phyloP scores from a whole-genome alignment of 2,113 vertebrate species.

The Theristicus caerulescens region DNA sequence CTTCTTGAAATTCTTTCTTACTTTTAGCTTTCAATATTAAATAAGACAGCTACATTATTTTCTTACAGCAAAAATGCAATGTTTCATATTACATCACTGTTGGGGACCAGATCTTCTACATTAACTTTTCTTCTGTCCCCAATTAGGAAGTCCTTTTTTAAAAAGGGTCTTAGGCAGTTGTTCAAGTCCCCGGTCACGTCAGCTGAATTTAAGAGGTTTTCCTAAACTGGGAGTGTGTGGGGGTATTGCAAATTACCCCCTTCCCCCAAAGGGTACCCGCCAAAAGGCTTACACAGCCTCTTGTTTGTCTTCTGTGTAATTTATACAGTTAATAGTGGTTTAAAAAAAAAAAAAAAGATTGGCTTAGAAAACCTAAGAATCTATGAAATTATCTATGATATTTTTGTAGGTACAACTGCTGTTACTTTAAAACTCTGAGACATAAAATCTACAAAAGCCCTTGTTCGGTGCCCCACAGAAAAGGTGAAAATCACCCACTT shows the following conservation, averaged over 20 bases:
- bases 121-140: not conserved
- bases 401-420: not conserved
- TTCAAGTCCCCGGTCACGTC: not conserved
- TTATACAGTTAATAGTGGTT: not conserved
- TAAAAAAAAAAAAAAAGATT: not conserved
- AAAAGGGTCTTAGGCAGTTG: not conserved
- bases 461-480: not conserved
- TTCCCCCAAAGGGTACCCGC: no score
- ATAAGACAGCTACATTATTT: not conserved
- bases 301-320: not conserved
- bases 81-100: not conserved
- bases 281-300: not conserved
- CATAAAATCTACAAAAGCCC: not conserved
- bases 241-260: not conserved
- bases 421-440: not conserved
- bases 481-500: not conserved
- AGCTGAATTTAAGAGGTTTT: not conserved
- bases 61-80: not conserved
- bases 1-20: not conserved
- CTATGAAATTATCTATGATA: not conserved
- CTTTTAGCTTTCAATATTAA: not conserved
- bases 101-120: not conserved
- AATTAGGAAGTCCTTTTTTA: not conserved
- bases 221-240: not conserved
- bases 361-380: not conserved